Base-by-base conservation (phyloP, 2,113 vertebrate genomes). In the Poeciliopsis occidentalis region DNA sequence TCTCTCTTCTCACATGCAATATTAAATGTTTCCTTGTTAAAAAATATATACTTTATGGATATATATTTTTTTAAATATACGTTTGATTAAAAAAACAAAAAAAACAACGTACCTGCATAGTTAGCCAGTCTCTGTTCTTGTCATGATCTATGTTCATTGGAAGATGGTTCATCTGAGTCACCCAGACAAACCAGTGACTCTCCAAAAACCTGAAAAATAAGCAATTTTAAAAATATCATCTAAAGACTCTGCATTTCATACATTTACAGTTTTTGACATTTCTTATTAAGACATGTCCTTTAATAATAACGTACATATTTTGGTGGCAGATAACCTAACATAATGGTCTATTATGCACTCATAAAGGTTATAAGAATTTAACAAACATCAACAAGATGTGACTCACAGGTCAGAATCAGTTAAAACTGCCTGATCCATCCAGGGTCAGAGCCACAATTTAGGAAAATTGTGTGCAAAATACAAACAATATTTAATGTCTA, bases 121-220 rank as follows among this genome's bases (percentile, higher is more conserved):
- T 96, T 17, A 99, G 91, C 98, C 97, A 99, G 87, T 99, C 97
- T 0, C 94, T 94, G 86, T 96, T 93, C 73, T 94, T 95, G 67
- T 99, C 97, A 0, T 93, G 82, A 77, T 99, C 95, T 0, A 99
- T 97, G 64, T 97, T 93, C 98, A 98, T 99, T 2, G 96, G 96
- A 13, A 99, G 94, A 81, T 99, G 98, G 79, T 95, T 99, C 97
- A 98, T 99, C 92, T 99, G 97, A 0, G 97, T 99, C 87, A 99
- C 97, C 98, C 97, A 99, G 87, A 99, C 97, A 73, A 99, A 99
- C 96, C 98, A 98, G 91, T 98, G 97, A 57, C 97, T 98, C 91
- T 99, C 97, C 84, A 99, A 74, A 90, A 98, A 96, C 93, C 98
- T 99, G 47, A 0, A 63, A 70, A 19, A 30, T 82, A 0, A 60